Evolutionary conservation across 2,797 vertebrate genomes (phyloP), one percentile per base, ranked within the genome.

Genomic region (Aulostomus chinensis): DNA sequence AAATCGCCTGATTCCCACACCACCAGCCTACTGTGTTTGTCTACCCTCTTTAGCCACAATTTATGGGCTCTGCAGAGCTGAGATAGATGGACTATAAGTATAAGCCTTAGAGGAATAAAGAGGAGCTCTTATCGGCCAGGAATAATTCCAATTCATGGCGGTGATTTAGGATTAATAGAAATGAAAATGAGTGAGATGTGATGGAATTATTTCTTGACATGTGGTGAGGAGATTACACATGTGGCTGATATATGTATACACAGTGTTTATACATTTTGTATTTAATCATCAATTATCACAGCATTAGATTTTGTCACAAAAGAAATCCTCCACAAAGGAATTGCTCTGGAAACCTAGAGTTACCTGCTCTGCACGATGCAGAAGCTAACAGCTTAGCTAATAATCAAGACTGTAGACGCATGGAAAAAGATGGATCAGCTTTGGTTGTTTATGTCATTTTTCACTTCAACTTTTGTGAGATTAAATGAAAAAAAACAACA

Each of bases 121-220:
- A 69, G 64, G 51, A 29, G 40, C 26, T 67, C 75, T 89, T 87
- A 88, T 89, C 81, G 43, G 62, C 18, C 51, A 55, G 54, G 55
- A 80, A 74, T 80, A 78, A 88, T 87, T 86, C 85, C 60, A 65
- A 81, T 81, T 85, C 78, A 75, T 68, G 40, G 52, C 38, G 52
- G 61, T 71, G 74, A 87, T 84, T 88, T 78, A 71, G 80, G 86
- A 89, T 87, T 86, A 83, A 90, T 87, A 80, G 76, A 88, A 86
- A 89, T 87, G 81, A 73, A 74, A 87, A 90, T 68, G 53, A 39
- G 53, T 5, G 47, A 80, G 70, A 82, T 78, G 81, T 85, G 73
- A 81, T 80, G 79, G 78, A 88, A 88, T 81, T 70, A 77, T 80
- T 70, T 68, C 5, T 10, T 15, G 64, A 66, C 42, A 54, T 55